Evolutionary conservation across 1,140 invertebrate genomes (phyloP), one percentile per base, ranked within the genome.

Genomic region (Aphelenchoides besseyi): DNA sequence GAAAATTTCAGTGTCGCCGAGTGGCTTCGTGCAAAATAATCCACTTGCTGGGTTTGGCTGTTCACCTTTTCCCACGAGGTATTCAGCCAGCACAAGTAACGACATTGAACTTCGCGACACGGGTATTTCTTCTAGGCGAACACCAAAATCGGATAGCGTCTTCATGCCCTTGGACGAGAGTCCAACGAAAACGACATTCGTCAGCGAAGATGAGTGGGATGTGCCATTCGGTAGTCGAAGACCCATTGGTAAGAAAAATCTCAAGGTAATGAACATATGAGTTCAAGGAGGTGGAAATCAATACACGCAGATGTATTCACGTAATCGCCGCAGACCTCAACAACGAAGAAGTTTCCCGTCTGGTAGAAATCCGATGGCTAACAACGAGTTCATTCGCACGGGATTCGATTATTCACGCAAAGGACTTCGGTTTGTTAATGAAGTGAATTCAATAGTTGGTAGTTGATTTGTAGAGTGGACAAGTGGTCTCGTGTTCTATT

Each of bases 401-500:
- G 80, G 78, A 36, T 73, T 81, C 62, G 12, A 41, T 28, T 79
- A 80, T 54, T 81, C 79, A 3, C 41, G 81, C 9, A 78, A 82
- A 30, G 79, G 79, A 0, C 61, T 81, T 3, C 64, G n/a, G n/a
- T n/a, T n/a, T n/a, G n/a, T n/a, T n/a, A n/a, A n/a, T n/a, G n/a
- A n/a, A n/a, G n/a, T n/a, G n/a, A n/a, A n/a, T n/a, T n/a, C n/a
- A n/a, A n/a, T n/a, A n/a, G n/a, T n/a, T n/a, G n/a, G n/a, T n/a
- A n/a, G n/a, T n/a, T n/a, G n/a, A n/a, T n/a, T n/a, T n/a, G n/a
- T n/a, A n/a, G 62, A 32, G 79, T 81, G 9, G 79, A 81, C 48
- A 82, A 82, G 53, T 64, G 53, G 23, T 80, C 78, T 32, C 55
- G 79, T 26, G 71, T 81, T 32, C 16, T 76, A 8, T 81, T 81